Base-by-base conservation (phyloP, 2,797 vertebrate species). In the Molossus alvarezi region DNA sequence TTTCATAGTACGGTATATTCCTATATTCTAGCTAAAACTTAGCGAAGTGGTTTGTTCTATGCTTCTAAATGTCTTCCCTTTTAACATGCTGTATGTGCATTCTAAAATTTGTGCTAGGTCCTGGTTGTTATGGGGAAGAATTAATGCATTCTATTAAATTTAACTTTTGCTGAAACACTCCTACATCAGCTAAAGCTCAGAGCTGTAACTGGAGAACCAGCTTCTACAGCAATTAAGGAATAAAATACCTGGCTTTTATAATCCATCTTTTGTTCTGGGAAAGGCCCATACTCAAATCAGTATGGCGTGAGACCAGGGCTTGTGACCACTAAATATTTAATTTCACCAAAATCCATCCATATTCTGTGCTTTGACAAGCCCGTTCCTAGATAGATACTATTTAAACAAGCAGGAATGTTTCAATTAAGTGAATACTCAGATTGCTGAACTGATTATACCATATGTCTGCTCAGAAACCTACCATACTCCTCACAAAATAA, bases 121-220 rank as follows among this genome's bases (percentile, higher is more conserved):
- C 94, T 97, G 69, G 89, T 96, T 94, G 91, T 95, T 95, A 94
- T 79, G 51, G 53, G 64, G 84, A 93, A 91, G 95, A 97, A 96
- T 96, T 97, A 96, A 96, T 96, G 95, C 84, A 69, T 95, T 93
- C 94, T 97, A 96, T 97, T 98, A 97, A 97, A 97, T 95, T 95
- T 96, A 97, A 97, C 90, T 97, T 97, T 97, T 96, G 97, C 95
- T 97, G 95, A 97, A 96, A 97, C 90, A 87, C 75, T 96, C 96
- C 92, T 94, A 95, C 96, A 95, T 95, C 91, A 97, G 95, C 95
- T 93, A 94, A 97, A 97, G 90, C 91, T 79, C 89, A 48, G 53
- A 73, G 67, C 82, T 94, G 76, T 96, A 97, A 97, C 90, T 95
- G 86, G 95, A 97, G 94, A 96, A 96, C 45, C 25, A 95, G 88